phyloP scores from a whole-genome alignment of 2,113 vertebrate species.

The Oxyura jamaicensis region DNA sequence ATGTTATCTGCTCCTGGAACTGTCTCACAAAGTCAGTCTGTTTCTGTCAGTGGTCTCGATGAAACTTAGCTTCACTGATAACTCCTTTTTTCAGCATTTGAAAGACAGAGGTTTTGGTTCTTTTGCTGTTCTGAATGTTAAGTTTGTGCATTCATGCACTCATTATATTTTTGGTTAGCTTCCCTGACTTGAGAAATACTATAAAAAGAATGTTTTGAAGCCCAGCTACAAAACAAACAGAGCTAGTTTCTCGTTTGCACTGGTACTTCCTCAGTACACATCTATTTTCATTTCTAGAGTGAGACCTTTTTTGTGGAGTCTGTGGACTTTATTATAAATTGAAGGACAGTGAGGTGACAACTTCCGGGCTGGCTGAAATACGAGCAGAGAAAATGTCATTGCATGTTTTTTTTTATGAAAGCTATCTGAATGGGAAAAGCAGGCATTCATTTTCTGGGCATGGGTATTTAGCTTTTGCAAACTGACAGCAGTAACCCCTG shows the following conservation, averaged over 20 bases:
- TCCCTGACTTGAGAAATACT: not conserved
- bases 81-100: not conserved
- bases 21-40: not conserved
- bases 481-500: not conserved
- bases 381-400: not conserved
- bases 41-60: not conserved
- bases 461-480: not conserved
- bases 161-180: not conserved
- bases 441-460: not conserved
- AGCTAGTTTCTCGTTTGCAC: not conserved
- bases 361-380: not conserved
- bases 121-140: not conserved
- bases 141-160: rapidly evolving
- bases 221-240: not conserved
- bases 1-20: not conserved
- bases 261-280: conserved; percentile 1
- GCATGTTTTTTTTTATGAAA: not conserved
- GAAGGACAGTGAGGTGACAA: not conserved
- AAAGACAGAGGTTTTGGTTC: not conserved
- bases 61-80: not conserved
- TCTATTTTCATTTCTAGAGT: not conserved
- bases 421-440: not conserved
- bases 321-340: not conserved
- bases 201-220: not conserved
- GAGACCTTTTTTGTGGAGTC: not conserved